Evolutionary conservation across 2,113 vertebrate genomes (phyloP), one percentile per base, ranked within the genome.

Genomic region (Pterocles burchelli): DNA sequence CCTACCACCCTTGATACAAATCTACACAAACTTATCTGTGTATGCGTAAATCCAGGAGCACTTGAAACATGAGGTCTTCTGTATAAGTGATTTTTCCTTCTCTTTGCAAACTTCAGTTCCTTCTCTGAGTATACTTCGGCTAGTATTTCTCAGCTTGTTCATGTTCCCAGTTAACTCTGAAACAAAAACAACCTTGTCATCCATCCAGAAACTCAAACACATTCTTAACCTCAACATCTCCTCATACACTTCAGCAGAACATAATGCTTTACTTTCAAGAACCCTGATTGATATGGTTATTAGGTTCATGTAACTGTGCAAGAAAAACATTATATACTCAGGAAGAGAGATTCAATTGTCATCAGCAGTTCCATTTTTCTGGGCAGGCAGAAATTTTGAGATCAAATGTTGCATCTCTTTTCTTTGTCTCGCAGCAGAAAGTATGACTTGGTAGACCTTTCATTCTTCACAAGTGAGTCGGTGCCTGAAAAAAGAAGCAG

Each of bases 241-340:
- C 49, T 94, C 80, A 90, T 71, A 90, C 83, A 96, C 93, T 95
- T 91, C 90, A 91, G 85, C 92, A 26, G 83, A 95, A 95, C 93
- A 88, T 71, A 84, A 72, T 90, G 91, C 76, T 94, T 82, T 88
- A 77, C 91, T 96, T 97, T 96, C 95, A 95, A 96, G 92, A 94
- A 89, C 89, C 67, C 79, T 97, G 94, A 97, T 94, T 96, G 92
- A 97, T 97, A 97, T 96, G 85, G 85, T 96, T 96, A 96, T 97
- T 96, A 94, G 85, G 95, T 96, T 97, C 91, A 97, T 72, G 92
- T 77, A 95, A 83, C 91, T 90, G 91, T 91, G 88, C 67, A 90
- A 95, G 95, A 67, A 95, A 96, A 95, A 82, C 90, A 94, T 95
- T 65, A 89, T 89, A 18, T 74, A 91, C 94, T 85, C 91, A 81